These are phyloP conservation scores for Acanthosepion pharaonis DNA, from an alignment of 2,888 invertebrate genomes.

Conservation along the genomic window DNA sequence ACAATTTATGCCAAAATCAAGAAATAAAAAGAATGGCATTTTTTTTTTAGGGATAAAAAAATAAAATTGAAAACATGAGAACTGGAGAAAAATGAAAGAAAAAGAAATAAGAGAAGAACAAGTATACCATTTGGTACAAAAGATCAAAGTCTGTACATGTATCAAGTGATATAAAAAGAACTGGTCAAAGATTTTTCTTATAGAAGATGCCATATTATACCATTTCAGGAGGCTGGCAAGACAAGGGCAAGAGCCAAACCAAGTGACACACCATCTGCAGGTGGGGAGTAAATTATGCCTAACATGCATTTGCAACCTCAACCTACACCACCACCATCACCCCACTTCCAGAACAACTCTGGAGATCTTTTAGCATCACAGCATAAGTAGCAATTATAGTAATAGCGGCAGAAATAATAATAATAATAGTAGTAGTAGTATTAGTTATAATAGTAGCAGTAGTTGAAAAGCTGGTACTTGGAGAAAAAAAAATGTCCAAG, in stretches of 20 bases:
- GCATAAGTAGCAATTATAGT: not conserved
- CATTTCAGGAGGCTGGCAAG: not conserved
- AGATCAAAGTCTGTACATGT: not conserved
- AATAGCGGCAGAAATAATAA: not conserved
- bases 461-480: not conserved
- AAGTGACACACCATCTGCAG: not conserved
- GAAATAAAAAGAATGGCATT: no score
- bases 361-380: not conserved
- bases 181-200: not conserved
- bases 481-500: not conserved
- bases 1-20: no score
- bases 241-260: not conserved
- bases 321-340: not conserved
- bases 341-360: not conserved
- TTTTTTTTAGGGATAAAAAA: no score
- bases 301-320: slow-evolving; percentile 14
- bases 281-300: not conserved
- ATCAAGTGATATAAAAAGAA: not conserved
- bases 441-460: slow-evolving; percentile 3
- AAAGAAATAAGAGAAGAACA: no score
- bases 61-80: no score
- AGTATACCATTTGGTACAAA: no score
- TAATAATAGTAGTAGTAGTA: slow-evolving; percentile 37
- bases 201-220: not conserved
- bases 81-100: no score